Conservation (phyloP, 2,113 vertebrate genomes). For the Aptenodytes patagonicus region DNA sequence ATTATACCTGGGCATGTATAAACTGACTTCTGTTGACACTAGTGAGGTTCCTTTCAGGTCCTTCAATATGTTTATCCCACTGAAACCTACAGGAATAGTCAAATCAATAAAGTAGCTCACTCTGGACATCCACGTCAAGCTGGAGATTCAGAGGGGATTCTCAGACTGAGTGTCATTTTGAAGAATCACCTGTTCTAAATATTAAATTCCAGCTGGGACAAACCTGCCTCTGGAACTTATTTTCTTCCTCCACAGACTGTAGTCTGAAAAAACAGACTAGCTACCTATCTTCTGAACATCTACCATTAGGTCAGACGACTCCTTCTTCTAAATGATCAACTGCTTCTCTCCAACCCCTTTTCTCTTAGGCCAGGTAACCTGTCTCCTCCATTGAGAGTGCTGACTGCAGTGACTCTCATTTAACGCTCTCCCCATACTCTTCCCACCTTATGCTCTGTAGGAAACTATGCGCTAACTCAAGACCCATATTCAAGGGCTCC, state of each 20-base stretch:
- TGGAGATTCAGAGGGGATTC: neutral
- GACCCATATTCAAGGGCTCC: neutral
- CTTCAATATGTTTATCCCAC: neutral
- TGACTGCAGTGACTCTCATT: neutral
- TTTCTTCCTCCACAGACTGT: neutral
- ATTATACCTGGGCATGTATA: neutral
- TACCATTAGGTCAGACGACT: neutral
- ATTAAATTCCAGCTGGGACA: neutral
- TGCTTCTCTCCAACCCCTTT: neutral
- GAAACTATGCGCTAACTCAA: neutral
- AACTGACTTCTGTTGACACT: neutral
- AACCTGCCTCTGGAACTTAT: neutral
- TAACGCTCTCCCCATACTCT: neutral
- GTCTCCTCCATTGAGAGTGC: neutral
- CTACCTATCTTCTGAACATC: neutral
- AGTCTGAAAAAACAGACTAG: neutral
- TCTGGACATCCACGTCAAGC: neutral
- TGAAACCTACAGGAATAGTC: neutral
- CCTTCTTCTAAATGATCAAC: neutral
- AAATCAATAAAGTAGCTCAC: neutral
- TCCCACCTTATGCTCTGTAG: neutral
- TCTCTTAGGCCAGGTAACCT: neutral
- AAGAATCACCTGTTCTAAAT: neutral
- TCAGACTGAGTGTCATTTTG: neutral
- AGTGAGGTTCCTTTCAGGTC: neutral